A percentile compares a stretch with the other conserved stretches of the same genome.
These are phyloP conservation scores for Blastobasis adustella DNA, from an alignment of 2,888 invertebrate genomes.

Conservation along the genomic window DNA sequence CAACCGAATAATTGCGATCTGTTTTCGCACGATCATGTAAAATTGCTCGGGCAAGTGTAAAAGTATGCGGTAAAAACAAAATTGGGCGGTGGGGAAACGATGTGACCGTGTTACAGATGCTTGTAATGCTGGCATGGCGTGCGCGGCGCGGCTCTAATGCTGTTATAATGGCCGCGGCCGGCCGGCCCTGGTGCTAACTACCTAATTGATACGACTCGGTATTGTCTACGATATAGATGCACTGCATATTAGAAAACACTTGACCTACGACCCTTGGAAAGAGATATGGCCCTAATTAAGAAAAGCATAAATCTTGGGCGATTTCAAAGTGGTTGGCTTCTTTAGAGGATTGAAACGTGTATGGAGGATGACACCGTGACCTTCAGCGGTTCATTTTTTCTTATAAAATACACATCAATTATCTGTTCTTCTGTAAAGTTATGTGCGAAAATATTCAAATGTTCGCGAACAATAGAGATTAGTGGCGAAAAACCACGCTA, in stretches of 20 bases:
- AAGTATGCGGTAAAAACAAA: constrained; percentile 53
- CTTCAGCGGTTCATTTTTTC: too few species aligned
- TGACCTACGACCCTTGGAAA: background rate
- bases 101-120: constrained; percentile 67
- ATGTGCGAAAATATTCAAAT: too few species aligned
- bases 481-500: too few species aligned
- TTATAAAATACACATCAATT: too few species aligned
- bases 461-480: too few species aligned
- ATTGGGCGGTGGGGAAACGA: constrained; percentile 61
- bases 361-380: too few species aligned
- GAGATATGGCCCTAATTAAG: too few species aligned
- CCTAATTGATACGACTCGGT: constrained; percentile 65
- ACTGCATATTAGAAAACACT: constrained; percentile 14
- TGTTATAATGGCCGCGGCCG: constrained; percentile 62
- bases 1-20: constrained; percentile 33
- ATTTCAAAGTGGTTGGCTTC: too few species aligned
- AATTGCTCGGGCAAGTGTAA: constrained; percentile 36
- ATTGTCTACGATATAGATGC: constrained; percentile 46
- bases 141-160: constrained; percentile 62
- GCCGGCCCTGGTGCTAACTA: constrained; percentile 53
- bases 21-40: constrained; percentile 56
- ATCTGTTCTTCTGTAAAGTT: too few species aligned
- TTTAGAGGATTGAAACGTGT: too few species aligned
- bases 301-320: too few species aligned
- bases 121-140: constrained; percentile 66